Conservation (phyloP, 2,113 vertebrate species). For the Myrmophylax atrothorax region DNA sequence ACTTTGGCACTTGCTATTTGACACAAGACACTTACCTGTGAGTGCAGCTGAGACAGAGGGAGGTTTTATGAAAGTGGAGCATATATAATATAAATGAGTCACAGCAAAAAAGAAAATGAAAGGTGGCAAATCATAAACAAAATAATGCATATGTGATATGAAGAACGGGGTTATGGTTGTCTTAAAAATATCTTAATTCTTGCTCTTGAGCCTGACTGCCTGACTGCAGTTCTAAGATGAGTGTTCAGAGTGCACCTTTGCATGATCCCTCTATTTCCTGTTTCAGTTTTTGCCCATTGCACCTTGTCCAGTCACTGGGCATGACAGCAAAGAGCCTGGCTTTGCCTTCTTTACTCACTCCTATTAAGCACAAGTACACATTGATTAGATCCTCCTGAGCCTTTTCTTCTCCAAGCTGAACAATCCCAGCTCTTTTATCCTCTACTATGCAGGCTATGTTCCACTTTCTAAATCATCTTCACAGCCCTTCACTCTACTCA, state of each 20-base stretch:
- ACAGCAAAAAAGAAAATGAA: not conserved
- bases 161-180: not conserved
- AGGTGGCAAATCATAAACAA: not conserved
- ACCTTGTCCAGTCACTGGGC: not conserved
- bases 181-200: not conserved
- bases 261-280: not conserved
- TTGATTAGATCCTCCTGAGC: not conserved
- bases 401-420: not conserved
- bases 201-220: not conserved
- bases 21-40: not conserved
- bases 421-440: not conserved
- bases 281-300: not conserved
- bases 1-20: conserved; percentile 76
- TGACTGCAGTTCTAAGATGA: not conserved
- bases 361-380: not conserved
- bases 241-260: not conserved
- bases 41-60: not conserved
- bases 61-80: not conserved
- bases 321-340: not conserved
- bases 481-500: not conserved
- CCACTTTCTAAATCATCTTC: not conserved
- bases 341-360: not conserved
- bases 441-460: not conserved
- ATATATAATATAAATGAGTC: not conserved
- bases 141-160: not conserved